Conservation (phyloP, 1,140 invertebrate genomes). For the Trinorchestia longiramus region DNA sequence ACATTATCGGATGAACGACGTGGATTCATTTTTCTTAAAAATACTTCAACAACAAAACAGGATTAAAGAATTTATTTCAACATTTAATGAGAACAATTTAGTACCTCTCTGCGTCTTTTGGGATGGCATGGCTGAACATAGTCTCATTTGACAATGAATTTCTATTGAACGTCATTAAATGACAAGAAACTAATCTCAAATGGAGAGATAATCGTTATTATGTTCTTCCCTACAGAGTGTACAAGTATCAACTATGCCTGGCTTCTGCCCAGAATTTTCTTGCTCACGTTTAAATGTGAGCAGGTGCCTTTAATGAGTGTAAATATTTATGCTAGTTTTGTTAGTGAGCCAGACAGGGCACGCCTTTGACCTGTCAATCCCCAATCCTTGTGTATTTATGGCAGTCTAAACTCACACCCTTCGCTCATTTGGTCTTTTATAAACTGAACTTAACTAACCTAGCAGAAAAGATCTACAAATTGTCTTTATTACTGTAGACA, state of each 20-base stretch:
- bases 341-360: not conserved
- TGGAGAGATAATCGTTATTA: not conserved
- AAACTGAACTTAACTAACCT: not conserved
- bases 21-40: too few species aligned
- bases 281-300: not conserved
- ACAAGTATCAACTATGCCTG: not conserved
- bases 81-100: too few species aligned
- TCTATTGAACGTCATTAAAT: too few species aligned
- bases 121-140: too few species aligned
- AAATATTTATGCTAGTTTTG: constrained; percentile 20
- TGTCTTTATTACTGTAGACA: not conserved
- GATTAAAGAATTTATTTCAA: too few species aligned
- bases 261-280: not conserved
- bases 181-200: too few species aligned
- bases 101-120: too few species aligned
- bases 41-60: too few species aligned
- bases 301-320: constrained; percentile 18
- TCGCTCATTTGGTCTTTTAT: not conserved
- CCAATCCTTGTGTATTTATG: constrained; percentile 15
- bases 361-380: constrained; percentile 18
- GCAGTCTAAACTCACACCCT: not conserved
- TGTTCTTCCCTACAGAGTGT: not conserved
- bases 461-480: not conserved
- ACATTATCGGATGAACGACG: too few species aligned
- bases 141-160: too few species aligned